Conservation (phyloP, 1,140 invertebrate species). For the Carposina sasakii region DNA sequence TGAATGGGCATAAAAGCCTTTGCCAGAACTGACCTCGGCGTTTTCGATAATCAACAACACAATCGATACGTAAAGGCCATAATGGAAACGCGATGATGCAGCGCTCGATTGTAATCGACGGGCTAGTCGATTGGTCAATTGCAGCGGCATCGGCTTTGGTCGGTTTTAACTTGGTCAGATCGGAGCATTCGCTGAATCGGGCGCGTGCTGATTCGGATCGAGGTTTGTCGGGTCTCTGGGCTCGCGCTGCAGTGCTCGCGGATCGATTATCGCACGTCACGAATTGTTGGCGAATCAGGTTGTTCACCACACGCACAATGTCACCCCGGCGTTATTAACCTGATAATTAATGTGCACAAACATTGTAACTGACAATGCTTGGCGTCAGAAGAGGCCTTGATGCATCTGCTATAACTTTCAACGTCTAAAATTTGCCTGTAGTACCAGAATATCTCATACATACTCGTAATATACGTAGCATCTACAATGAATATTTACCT, state of each 20-base stretch:
- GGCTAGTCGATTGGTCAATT: slow-evolving; percentile 16
- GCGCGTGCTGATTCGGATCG: slow-evolving; percentile 56
- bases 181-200: slow-evolving; percentile 33
- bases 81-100: slow-evolving; percentile 40
- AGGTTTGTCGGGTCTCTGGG: slow-evolving; percentile 43
- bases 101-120: slow-evolving; percentile 27
- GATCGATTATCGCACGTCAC: slow-evolving; percentile 38
- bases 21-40: slow-evolving; percentile 35
- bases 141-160: slow-evolving; percentile 16
- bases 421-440: too few relatives aligned
- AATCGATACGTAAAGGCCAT: slow-evolving; percentile 42
- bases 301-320: slow-evolving; percentile 27
- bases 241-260: slow-evolving; percentile 25
- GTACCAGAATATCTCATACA: too few relatives aligned
- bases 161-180: slow-evolving; percentile 36
- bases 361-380: too few relatives aligned
- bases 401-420: too few relatives aligned
- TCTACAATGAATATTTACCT: too few relatives aligned
- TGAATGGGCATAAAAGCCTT: slow-evolving; percentile 28
- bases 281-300: slow-evolving; percentile 33
- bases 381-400: too few relatives aligned
- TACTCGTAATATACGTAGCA: too few relatives aligned
- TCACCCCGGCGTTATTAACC: too few relatives aligned
- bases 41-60: slow-evolving; percentile 43
- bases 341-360: too few relatives aligned